A percentile compares a stretch with the other conserved stretches of the same genome.
Evolutionary conservation across 2,797 vertebrate genomes (phyloP).

Genomic region (Poecilia gillii): DNA sequence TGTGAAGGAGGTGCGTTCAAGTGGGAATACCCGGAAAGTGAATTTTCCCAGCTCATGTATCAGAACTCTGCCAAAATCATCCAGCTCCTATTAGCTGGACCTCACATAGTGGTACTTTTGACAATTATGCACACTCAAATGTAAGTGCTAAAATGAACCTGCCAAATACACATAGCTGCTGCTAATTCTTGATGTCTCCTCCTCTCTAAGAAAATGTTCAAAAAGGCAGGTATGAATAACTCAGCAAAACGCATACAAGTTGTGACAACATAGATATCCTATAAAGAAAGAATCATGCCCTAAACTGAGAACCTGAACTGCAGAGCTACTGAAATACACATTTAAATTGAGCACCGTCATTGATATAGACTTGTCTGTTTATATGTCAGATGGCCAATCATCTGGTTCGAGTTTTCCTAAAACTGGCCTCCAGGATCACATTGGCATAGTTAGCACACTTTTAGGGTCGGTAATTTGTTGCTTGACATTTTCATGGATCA

Average conservation of each 20-base stretch:
- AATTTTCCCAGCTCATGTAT: slow-evolving; percentile 33
- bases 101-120: slow-evolving; percentile 27
- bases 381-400: slow-evolving; percentile 18
- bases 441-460: slow-evolving; percentile 32
- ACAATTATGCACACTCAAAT: slow-evolving; percentile 23
- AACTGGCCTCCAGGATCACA: slow-evolving; percentile 30
- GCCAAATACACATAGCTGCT: slow-evolving; percentile 26
- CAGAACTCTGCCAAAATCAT: slow-evolving; percentile 39
- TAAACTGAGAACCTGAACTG: not conserved
- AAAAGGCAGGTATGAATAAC: slow-evolving; percentile 3
- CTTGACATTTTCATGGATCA: slow-evolving; percentile 68
- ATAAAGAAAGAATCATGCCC: not conserved
- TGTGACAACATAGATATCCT: not conserved
- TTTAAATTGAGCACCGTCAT: not conserved
- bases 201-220: not conserved
- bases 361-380: slow-evolving; percentile 3
- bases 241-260: not conserved
- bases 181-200: not conserved
- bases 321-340: not conserved
- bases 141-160: slow-evolving; percentile 24
- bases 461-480: slow-evolving; percentile 42
- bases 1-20: slow-evolving; percentile 30
- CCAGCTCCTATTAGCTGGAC: slow-evolving; percentile 25
- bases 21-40: not conserved
- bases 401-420: slow-evolving; percentile 26